These are phyloP conservation scores for Drosophila pegasa DNA, from an alignment of 2,888 invertebrate genomes.

Conservation along the genomic window DNA sequence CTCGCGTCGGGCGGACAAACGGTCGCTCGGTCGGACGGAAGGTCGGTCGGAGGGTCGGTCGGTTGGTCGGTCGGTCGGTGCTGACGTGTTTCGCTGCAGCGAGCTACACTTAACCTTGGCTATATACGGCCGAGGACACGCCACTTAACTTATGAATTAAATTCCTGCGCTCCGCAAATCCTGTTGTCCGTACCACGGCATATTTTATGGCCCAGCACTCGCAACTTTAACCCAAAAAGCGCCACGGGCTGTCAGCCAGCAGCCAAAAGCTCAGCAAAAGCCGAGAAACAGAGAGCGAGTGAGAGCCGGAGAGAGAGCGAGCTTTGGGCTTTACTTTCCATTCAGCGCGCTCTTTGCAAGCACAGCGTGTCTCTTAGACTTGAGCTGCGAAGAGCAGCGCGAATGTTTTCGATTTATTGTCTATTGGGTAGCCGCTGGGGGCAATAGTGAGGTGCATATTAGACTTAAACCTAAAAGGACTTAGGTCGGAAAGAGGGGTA, in stretches of 20 bases:
- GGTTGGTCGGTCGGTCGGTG: not conserved
- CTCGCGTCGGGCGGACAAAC: not conserved
- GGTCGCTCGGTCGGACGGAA: not conserved
- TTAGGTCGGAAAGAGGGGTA: constrained; percentile 1
- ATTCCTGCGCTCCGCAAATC: constrained; percentile 60
- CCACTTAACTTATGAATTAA: constrained; percentile 76
- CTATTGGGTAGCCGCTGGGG: constrained; percentile 24
- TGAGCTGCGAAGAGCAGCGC: not conserved
- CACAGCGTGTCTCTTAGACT: constrained; percentile 36
- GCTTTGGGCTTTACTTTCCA: constrained; percentile 55
- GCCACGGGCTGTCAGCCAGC: constrained; percentile 12
- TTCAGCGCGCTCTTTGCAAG: constrained; percentile 58
- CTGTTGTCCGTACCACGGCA: constrained; percentile 37
- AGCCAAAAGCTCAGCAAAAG: constrained; percentile 12
- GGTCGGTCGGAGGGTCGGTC: not conserved
- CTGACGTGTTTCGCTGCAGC: constrained; percentile 55
- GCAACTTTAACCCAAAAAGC: constrained; percentile 64
- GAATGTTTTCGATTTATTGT: not conserved
- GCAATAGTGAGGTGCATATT: not conserved
- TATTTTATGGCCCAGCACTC: constrained; percentile 48
- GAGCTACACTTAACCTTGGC: constrained; percentile 74
- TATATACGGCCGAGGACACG: constrained; percentile 73
- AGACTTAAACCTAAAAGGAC: not conserved
- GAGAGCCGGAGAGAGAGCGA: constrained; percentile 1
- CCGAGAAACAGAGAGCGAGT: constrained; percentile 5